Percentiles rank a stretch among this genome's conserved stretches.
Evolutionary conservation across 37 sponge, comb jelly and placozoan species (phyloP).

Genomic region (Halichondria panicea): DNA sequence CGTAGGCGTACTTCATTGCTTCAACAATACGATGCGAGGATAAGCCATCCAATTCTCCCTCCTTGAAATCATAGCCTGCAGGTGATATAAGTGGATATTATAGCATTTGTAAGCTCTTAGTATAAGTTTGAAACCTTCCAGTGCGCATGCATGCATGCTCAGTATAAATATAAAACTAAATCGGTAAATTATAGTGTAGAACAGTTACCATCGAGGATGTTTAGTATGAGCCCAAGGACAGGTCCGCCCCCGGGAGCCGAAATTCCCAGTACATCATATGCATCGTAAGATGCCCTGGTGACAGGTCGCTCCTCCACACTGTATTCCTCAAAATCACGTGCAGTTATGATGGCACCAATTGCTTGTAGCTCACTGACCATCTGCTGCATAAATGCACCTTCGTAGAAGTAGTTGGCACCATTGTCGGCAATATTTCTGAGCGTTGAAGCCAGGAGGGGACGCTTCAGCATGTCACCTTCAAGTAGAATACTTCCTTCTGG

Average conservation of each 20-base stretch:
- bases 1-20: constrained; percentile 84
- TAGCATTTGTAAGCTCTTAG: not conserved
- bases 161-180: too few species aligned
- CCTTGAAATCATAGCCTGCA: constrained; percentile 41
- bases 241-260: constrained; percentile 84
- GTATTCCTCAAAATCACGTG: constrained; percentile 68
- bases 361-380: constrained; percentile 64
- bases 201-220: constrained; percentile 64
- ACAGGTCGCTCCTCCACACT: constrained; percentile 29
- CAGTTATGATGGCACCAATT: constrained; percentile 44
- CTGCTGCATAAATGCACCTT: constrained; percentile 43
- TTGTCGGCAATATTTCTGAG: constrained; percentile 47
- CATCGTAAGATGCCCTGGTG: constrained; percentile 24
- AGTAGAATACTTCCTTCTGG: constrained; percentile 13
- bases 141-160: not conserved
- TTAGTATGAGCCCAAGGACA: constrained; percentile 72
- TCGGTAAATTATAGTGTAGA: not conserved
- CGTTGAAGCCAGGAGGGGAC: constrained; percentile 54
- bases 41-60: constrained; percentile 11
- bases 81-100: not conserved
- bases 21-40: constrained; percentile 80
- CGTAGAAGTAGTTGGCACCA: constrained; percentile 68
- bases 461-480: constrained; percentile 60
- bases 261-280: constrained; percentile 30
- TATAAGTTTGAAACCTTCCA: not conserved